phyloP scores from a whole-genome alignment of 2,797 vertebrate species.

The Pseudochirops cupreus region DNA sequence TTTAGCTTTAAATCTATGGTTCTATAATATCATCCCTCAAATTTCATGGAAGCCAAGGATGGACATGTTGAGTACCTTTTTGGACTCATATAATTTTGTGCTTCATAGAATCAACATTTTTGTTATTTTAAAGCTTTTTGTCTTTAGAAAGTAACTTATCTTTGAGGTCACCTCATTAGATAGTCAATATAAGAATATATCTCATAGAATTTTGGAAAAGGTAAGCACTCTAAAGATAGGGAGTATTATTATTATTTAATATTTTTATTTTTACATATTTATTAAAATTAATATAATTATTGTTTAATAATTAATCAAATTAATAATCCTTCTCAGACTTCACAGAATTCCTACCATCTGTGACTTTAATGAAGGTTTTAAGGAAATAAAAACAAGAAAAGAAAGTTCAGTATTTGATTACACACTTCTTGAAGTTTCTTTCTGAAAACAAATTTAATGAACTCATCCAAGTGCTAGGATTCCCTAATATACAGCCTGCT shows the following conservation, averaged over 20 bases:
- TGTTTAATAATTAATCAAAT: not conserved
- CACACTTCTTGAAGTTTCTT: not conserved
- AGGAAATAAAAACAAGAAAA: not conserved
- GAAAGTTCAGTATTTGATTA: not conserved
- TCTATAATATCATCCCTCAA: not conserved
- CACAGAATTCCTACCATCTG: not conserved
- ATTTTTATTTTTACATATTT: not conserved
- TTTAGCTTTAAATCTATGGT: not conserved
- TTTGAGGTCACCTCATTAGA: not conserved
- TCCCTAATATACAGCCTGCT: not conserved
- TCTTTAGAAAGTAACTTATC: not conserved
- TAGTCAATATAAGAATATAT: not conserved
- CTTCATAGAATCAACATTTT: not conserved
- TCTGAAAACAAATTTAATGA: constrained; percentile 2
- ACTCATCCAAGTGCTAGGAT: not conserved
- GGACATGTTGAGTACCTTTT: not conserved
- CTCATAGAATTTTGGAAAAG: not conserved
- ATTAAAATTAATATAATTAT: not conserved
- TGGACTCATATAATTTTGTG: not conserved
- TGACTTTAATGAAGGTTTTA: not conserved
- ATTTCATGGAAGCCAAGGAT: not conserved
- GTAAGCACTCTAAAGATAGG: not conserved
- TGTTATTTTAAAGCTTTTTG: not conserved
- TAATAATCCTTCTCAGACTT: not conserved
- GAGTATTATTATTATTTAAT: not conserved